A percentile compares a stretch with the other conserved stretches of the same genome.
phyloP scores from a whole-genome alignment of 2,888 invertebrate genomes.

The Xylocampa areola region DNA sequence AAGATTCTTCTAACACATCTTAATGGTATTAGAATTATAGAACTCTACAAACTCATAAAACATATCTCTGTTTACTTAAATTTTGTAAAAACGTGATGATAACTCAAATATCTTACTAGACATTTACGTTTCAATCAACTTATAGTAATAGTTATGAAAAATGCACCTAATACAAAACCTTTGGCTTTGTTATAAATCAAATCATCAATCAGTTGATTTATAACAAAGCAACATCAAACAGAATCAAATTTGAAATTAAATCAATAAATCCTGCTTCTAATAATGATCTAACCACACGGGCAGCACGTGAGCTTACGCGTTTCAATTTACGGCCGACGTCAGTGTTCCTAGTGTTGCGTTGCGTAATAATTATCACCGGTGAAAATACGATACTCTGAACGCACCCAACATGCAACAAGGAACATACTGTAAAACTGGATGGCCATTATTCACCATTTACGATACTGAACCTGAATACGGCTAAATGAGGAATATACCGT shows the following conservation, averaged over 20 bases:
- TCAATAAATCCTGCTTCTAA: conserved; percentile 50
- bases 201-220: too few species aligned
- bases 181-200: too few species aligned
- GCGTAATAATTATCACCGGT: conserved; percentile 76
- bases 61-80: too few species aligned
- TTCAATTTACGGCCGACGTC: conserved; percentile 69
- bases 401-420: conserved; percentile 47
- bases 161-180: not conserved
- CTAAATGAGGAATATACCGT: conserved; percentile 54
- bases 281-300: conserved; percentile 51
- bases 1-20: too few species aligned
- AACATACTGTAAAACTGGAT: conserved; percentile 60
- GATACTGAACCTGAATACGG: conserved; percentile 28
- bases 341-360: conserved; percentile 70
- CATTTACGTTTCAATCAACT: too few species aligned
- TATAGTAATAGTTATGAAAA: too few species aligned
- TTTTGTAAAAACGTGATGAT: too few species aligned
- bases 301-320: conserved; percentile 55
- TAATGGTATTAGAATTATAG: too few species aligned
- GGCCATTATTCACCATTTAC: conserved; percentile 64
- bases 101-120: too few species aligned
- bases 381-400: conserved; percentile 72
- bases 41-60: too few species aligned
- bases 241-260: conserved; percentile 30
- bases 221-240: conserved; percentile 18